phyloP scores from a whole-genome alignment of 2,113 vertebrate genomes.

The Tachysurus fulvidraco region DNA sequence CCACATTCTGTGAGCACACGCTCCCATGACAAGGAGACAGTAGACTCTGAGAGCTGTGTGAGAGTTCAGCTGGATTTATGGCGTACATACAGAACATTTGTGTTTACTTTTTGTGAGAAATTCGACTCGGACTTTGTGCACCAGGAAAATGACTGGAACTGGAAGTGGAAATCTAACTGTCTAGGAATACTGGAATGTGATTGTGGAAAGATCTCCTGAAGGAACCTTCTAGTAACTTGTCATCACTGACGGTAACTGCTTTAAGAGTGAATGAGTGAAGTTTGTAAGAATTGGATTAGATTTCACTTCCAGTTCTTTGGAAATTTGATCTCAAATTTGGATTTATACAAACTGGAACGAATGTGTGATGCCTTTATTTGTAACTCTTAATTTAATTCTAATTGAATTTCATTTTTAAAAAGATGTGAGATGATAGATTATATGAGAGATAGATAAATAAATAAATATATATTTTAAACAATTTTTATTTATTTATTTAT shows the following conservation, averaged over 20 bases:
- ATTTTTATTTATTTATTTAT: too few species aligned
- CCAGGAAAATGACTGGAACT: not conserved
- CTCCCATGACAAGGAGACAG: constrained; percentile 21
- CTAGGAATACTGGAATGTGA: not conserved
- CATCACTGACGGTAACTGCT: constrained; percentile 18
- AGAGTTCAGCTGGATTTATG: constrained; percentile 9
- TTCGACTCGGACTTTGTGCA: not conserved
- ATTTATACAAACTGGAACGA: not conserved
- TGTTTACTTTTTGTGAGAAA: not conserved
- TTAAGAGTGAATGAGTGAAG: not conserved
- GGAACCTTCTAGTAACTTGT: not conserved
- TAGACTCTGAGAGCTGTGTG: not conserved
- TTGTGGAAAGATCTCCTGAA: not conserved
- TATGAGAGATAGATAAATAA: too few species aligned
- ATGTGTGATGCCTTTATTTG: not conserved
- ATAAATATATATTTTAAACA: too few species aligned
- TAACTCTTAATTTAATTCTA: not conserved
- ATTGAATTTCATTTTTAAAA: not conserved
- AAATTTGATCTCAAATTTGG: not conserved
- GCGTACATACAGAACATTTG: not conserved
- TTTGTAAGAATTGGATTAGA: too few species aligned
- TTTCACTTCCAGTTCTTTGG: not conserved
- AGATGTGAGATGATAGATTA: not conserved
- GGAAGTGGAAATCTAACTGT: not conserved
- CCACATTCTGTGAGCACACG: constrained; percentile 22